phyloP scores from a whole-genome alignment of 1,140 invertebrate genomes.

The Achatina immaculata region DNA sequence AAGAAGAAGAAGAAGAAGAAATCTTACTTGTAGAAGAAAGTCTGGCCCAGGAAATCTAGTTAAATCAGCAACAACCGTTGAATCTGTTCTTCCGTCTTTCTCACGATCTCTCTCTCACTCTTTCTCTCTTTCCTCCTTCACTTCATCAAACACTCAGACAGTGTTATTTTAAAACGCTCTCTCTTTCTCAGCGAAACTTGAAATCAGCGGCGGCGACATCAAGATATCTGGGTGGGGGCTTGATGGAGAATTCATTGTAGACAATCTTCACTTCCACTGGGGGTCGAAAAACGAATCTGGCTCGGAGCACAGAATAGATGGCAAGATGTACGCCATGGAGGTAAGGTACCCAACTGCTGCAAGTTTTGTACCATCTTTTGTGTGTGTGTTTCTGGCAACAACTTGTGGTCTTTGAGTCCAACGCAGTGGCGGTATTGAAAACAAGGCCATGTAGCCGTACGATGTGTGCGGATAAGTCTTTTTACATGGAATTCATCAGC shows the following conservation, averaged over 20 bases:
- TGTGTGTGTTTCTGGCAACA: no score
- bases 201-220: background rate
- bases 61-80: no score
- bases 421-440: no score
- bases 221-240: constrained; percentile 49
- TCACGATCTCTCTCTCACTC: constrained; percentile 20
- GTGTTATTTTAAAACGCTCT: background rate
- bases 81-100: background rate
- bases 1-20: no score
- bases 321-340: constrained; percentile 88
- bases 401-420: no score
- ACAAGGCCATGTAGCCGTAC: no score
- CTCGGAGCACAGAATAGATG: constrained; percentile 78
- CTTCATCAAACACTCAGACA: background rate
- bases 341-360: no score
- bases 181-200: background rate
- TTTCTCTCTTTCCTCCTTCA: constrained; percentile 10
- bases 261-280: constrained; percentile 73
- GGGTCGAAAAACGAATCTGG: constrained; percentile 62
- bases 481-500: no score
- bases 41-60: no score
- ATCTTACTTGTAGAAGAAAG: no score
- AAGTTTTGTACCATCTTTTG: no score
- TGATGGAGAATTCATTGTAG: constrained; percentile 49
- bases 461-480: no score